Evolutionary conservation across 1,140 invertebrate genomes (phyloP).

Genomic region (Drosophila setifemur): DNA sequence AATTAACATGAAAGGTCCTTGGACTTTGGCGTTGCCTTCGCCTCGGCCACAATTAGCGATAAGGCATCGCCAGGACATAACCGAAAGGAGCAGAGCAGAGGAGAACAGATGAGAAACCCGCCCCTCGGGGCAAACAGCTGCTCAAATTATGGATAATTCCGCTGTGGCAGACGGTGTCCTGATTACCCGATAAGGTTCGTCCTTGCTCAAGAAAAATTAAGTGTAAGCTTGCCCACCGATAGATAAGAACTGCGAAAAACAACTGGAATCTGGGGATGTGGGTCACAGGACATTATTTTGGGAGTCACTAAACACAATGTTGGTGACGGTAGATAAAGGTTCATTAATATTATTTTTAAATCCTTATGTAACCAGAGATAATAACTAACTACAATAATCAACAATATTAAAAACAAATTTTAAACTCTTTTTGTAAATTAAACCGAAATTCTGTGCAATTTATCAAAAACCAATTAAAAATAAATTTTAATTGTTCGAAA

Average conservation of each 20-base stretch:
- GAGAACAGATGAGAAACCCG: slow-evolving; percentile 1
- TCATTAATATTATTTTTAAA: no score
- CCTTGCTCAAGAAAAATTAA: slow-evolving; percentile 24
- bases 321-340: not conserved
- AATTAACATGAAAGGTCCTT: slow-evolving; percentile 73
- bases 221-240: slow-evolving; percentile 30
- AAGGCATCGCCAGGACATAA: slow-evolving; percentile 46
- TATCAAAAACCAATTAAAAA: no score
- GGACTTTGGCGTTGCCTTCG: slow-evolving; percentile 47
- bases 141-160: slow-evolving; percentile 55
- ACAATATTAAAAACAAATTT: no score
- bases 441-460: no score
- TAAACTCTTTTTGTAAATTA: no score
- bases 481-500: no score
- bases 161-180: slow-evolving; percentile 31
- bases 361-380: no score
- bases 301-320: slow-evolving; percentile 11
- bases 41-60: slow-evolving; percentile 67
- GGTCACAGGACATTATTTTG: slow-evolving; percentile 13
- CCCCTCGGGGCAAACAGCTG: slow-evolving; percentile 49
- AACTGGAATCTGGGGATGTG: not conserved
- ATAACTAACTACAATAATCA: no score
- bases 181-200: slow-evolving; percentile 38
- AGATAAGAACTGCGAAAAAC: slow-evolving; percentile 23
- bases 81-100: not conserved